These are phyloP conservation scores for Campylomormyrus numenius DNA, from an alignment of 2,113 vertebrate species.

Conservation along the genomic window DNA sequence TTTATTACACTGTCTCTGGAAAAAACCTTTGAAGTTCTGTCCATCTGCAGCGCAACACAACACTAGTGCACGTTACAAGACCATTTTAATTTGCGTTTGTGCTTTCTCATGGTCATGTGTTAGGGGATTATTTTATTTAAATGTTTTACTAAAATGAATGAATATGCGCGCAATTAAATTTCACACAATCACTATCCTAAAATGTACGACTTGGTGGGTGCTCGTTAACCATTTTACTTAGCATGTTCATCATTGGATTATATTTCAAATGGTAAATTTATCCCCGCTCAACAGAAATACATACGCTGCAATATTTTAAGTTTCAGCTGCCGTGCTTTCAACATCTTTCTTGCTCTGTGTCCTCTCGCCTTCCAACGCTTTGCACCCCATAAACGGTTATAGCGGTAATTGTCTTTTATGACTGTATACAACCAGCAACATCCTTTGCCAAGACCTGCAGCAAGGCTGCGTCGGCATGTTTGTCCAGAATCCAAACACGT, in stretches of 20 bases:
- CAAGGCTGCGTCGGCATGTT: slow-evolving; percentile 7
- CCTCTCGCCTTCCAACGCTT: slow-evolving; percentile 73
- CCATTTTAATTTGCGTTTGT: not conserved
- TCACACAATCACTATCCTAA: not conserved
- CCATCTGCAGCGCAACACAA: slow-evolving; percentile 81
- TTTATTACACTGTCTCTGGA: slow-evolving; percentile 85
- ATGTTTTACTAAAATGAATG: not conserved
- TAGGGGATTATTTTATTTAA: not conserved
- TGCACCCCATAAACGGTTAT: slow-evolving; percentile 95
- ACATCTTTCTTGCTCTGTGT: slow-evolving; percentile 52
- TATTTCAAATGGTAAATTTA: slow-evolving; percentile 20
- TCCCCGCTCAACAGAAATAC: slow-evolving; percentile 23
- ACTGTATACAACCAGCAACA: slow-evolving; percentile 69
- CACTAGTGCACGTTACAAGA: slow-evolving; percentile 31
- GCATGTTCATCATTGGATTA: not conserved
- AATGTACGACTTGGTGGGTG: not conserved
- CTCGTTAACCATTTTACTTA: not conserved
- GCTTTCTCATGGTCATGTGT: not conserved
- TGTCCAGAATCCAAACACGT: slow-evolving; percentile 31
- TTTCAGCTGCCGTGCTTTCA: slow-evolving; percentile 47
- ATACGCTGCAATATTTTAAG: slow-evolving; percentile 42
- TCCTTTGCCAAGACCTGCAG: slow-evolving; percentile 64
- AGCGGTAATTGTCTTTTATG: slow-evolving; percentile 91
- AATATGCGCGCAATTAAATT: not conserved
- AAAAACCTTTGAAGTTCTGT: slow-evolving; percentile 88